Evolutionary conservation across 2,888 invertebrate genomes (phyloP), one percentile per base, ranked within the genome.

Genomic region (Cataglyphis altisquamis): DNA sequence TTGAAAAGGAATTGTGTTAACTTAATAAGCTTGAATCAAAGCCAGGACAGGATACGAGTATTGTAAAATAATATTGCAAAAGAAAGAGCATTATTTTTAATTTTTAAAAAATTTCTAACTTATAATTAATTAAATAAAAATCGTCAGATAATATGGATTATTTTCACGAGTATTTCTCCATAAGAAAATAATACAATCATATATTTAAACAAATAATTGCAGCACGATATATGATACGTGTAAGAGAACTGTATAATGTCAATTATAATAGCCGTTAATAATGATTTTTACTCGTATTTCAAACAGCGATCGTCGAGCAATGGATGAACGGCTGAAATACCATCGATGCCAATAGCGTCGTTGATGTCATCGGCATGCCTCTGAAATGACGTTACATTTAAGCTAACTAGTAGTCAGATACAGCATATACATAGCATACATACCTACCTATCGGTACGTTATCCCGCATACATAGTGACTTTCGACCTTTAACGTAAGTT

Each of bases 401-500:
- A 64, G 84, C 78, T 55, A 78, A 29, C 68, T 67, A 68, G 29
- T n/a, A 45, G 25, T 52, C 18, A 45, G 55, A n/a, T 62, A 75
- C 48, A 66, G 68, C 57, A 68, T 67, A 67, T 55, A 48, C 15
- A 41, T n/a, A 45, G 39, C 57, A 73, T 66, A 57, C 60, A 73
- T 66, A 57, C 55, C 29, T 45, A 41, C 25, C 66, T 67, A 41
- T 45, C 25, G 60, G 32, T 45, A 55, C 29, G 72, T 57, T 62
- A 48, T 48, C 57, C 39, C 41, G 57, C 29, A 41, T 57, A 75
- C 67, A 52, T 63, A 25, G 9, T 67, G 63, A 87, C 64, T 83
- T 78, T 57, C 48, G 67, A 83, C 83, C 78, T 87, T 87, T 87
- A 57, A 72, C 57, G 36, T 63, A 60, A 78, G 87, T 85, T 87